These are phyloP conservation scores for Aldabrachelys gigantea DNA, from an alignment of 2,113 vertebrate genomes.

Conservation along the genomic window DNA sequence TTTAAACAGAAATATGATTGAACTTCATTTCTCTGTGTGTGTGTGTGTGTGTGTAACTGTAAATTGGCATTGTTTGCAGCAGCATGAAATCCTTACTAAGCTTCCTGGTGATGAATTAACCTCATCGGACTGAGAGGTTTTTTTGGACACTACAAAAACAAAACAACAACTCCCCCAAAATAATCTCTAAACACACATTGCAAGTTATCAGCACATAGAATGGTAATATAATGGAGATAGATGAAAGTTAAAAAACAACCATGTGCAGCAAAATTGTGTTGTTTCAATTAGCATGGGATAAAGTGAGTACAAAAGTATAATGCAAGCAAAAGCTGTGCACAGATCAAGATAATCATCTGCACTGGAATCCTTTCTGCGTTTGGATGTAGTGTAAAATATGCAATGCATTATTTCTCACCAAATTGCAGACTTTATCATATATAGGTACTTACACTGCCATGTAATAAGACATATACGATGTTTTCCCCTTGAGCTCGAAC, in stretches of 20 bases:
- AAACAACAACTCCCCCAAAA: background rate
- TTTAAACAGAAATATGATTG: conserved; percentile 75
- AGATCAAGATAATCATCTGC: conserved; percentile 9
- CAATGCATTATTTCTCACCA: background rate
- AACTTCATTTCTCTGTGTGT: conserved; percentile 51
- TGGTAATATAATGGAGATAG: background rate
- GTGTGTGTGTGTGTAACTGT: conserved; percentile 43
- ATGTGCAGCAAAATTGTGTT: background rate
- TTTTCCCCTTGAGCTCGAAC: background rate
- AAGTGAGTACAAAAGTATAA: background rate
- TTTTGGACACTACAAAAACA: conserved; percentile 49
- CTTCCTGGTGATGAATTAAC: conserved; percentile 61
- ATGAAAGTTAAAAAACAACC: background rate
- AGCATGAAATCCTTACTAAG: conserved; percentile 46
- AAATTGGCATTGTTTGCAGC: conserved; percentile 40
- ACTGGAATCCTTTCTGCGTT: background rate
- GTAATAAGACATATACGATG: background rate
- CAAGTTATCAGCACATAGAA: conserved; percentile 3
- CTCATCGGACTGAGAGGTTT: conserved; percentile 36
- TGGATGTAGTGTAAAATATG: background rate
- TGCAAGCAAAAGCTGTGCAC: background rate
- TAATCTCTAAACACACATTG: background rate
- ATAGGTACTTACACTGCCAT: background rate
- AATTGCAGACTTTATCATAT: background rate
- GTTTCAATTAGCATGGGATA: background rate